Base-by-base conservation (phyloP, 2,113 vertebrate genomes). In the Callocephalon fimbriatum region DNA sequence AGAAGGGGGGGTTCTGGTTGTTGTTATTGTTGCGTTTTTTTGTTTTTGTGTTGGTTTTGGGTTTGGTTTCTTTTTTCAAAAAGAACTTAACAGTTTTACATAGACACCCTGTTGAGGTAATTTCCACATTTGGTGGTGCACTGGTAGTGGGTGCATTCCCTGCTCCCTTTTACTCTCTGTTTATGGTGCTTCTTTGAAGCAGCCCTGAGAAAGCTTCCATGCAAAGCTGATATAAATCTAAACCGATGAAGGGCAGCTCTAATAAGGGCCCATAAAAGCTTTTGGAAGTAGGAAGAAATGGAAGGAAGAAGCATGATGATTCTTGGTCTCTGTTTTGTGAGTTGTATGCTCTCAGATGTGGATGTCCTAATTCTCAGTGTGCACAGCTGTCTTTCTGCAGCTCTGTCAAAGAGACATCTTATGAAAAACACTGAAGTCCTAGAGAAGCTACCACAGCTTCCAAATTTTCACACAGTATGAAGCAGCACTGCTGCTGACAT, bases 21-120 rank as follows among this genome's bases (percentile, higher is more conserved):
- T 9, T 25, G 22, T 7, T 31, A 37, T 48, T 16, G 14, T 13
- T 23, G 23, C 37, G 14, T 27, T 38, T 22, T 9, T 37, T 62
- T 48, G 10, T 1, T 15, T 50, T 38, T 5, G 6, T 21, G n/a
- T 53, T 21, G 7, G 32, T 21, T 56, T 32, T 8, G 31, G 12
- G 17, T 45, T n/a, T 26, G 10, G 40, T 40, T 40, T 10, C 10
- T 50, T 67, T 15, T 3, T 63, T 14, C 12, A 4, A 17, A 17
- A 47, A 38, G 1, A 42, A 5, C 1, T 4, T 15, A 44, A 16
- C 1, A 4, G 0, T 61, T 82, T 72, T 54, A 15, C 44, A 40
- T 1, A 44, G 11, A 1, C 0, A 5, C 4, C 3, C 7, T 76
- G 5, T 3, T n/a, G 65, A 87, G 19, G 25, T 26, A 72, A 3